Conservation (phyloP, 1,140 invertebrate species). For the Pachypsylla venusta region DNA sequence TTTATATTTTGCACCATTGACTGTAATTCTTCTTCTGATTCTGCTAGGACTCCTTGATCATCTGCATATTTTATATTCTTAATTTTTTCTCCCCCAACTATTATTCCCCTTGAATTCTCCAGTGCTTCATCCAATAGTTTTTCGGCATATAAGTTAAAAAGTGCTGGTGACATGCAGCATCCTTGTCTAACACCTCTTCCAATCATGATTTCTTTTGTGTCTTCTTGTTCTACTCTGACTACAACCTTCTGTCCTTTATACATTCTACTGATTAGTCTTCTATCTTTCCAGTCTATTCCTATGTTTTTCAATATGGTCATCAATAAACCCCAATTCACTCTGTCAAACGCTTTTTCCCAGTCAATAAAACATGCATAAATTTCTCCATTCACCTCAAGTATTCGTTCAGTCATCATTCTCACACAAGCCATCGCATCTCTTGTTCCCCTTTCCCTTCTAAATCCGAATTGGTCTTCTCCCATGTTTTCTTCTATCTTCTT, state of each 20-base stretch:
- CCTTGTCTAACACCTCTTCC: conserved; percentile 2
- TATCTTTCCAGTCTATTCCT: conserved; percentile 3
- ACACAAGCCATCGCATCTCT: conserved; percentile 12
- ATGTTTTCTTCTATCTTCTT: conserved; percentile 8
- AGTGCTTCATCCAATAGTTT: conserved; percentile 12
- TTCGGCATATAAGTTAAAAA: conserved; percentile 9
- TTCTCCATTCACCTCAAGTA: conserved; percentile 6
- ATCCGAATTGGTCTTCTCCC: conserved; percentile 1
- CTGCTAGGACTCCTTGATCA: conserved; percentile 12
- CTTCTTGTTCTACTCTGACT: conserved; percentile 7
- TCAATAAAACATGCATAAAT: conserved; percentile 12
- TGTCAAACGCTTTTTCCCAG: conserved; percentile 13
- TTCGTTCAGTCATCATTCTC: conserved; percentile 10
- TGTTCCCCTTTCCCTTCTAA: not conserved
- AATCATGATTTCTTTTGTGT: conserved; percentile 13
- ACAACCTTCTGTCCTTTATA: conserved; percentile 11
- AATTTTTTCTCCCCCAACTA: conserved; percentile 11
- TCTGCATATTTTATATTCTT: conserved; percentile 15
- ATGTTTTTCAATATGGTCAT: conserved; percentile 6
- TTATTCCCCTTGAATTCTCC: conserved; percentile 11
- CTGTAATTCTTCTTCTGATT: conserved; percentile 7
- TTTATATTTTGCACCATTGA: not conserved
- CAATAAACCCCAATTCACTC: conserved; percentile 10
- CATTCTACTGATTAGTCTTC: conserved; percentile 11
- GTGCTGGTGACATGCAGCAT: conserved; percentile 7